A percentile compares a stretch with the other conserved stretches of the same genome.
phyloP scores from a whole-genome alignment of 2,797 vertebrate species.

The Apodemus agrarius region DNA sequence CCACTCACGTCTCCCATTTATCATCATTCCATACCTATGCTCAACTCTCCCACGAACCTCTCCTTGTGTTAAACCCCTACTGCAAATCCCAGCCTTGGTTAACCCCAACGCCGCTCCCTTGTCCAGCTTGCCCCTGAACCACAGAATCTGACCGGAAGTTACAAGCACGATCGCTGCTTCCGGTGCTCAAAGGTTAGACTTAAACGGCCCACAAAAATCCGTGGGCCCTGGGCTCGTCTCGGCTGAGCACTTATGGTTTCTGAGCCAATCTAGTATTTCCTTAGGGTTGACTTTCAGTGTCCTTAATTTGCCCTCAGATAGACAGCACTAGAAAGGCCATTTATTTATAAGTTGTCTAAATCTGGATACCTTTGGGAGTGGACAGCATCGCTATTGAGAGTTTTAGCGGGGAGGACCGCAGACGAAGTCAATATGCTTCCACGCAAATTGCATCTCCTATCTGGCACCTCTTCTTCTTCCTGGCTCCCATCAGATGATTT shows the following conservation, averaged over 20 bases:
- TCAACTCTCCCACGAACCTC: neutral
- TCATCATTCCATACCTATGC: neutral
- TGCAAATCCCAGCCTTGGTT: neutral
- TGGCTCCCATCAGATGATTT: slow-evolving; percentile 18
- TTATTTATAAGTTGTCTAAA: neutral
- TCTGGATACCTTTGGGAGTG: neutral
- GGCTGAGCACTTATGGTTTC: neutral
- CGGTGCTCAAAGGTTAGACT: neutral
- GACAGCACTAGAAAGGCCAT: neutral
- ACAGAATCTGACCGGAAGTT: neutral
- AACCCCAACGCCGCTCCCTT: neutral
- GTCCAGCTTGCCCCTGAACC: neutral
- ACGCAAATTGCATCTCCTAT: neutral
- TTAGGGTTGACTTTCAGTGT: neutral
- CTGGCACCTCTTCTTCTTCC: neutral
- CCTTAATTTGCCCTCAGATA: slow-evolving; percentile 21
- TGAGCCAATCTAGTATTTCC: neutral
- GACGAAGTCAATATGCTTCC: slow-evolving; percentile 18
- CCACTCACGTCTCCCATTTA: neutral
- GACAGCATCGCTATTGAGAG: neutral
- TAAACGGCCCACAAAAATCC: neutral
- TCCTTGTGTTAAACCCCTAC: neutral
- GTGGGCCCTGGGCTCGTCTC: neutral
- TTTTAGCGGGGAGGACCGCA: neutral
- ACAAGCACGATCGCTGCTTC: neutral